phyloP scores from a whole-genome alignment of 53 echinoderm and acorn worm genomes.

The Mesocentrotus franciscanus region DNA sequence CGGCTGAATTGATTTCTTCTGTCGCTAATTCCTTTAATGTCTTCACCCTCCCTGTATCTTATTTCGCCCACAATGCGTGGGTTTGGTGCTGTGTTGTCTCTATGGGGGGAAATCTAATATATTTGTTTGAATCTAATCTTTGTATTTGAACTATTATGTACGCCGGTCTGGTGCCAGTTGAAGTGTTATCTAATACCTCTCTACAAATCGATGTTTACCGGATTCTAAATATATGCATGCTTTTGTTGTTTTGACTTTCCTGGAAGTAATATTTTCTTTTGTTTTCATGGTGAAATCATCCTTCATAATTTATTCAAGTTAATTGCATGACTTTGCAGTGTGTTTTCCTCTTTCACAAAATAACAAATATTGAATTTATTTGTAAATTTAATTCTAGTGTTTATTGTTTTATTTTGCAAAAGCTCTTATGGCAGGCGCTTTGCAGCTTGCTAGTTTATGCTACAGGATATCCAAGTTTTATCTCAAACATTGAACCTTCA shows the following conservation, averaged over 20 bases:
- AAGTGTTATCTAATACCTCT: slow-evolving; percentile 13
- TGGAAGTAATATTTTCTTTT: not conserved
- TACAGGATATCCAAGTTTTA: not conserved
- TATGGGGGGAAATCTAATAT: slow-evolving; percentile 15
- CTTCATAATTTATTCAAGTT: not conserved
- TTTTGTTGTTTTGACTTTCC: not conserved
- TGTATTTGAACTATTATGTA: not conserved
- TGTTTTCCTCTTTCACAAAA: not conserved
- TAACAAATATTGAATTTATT: not conserved
- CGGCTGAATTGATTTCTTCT: slow-evolving; percentile 20
- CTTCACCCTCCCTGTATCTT: not conserved
- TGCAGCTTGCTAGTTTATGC: not conserved
- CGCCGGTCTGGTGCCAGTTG: not conserved
- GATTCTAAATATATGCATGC: not conserved
- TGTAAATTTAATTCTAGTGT: not conserved
- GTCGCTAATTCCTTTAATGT: slow-evolving; percentile 21
- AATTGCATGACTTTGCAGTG: not conserved
- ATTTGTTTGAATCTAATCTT: not conserved
- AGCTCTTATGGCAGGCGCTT: not conserved
- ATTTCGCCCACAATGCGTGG: not conserved
- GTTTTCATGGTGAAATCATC: not conserved
- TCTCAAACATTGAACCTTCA: not conserved
- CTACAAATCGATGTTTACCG: slow-evolving; percentile 18
- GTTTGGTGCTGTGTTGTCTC: not conserved
- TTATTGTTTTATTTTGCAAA: not conserved